Base-by-base conservation (phyloP, 2,113 vertebrate species). In the Ageneiosus marmoratus region DNA sequence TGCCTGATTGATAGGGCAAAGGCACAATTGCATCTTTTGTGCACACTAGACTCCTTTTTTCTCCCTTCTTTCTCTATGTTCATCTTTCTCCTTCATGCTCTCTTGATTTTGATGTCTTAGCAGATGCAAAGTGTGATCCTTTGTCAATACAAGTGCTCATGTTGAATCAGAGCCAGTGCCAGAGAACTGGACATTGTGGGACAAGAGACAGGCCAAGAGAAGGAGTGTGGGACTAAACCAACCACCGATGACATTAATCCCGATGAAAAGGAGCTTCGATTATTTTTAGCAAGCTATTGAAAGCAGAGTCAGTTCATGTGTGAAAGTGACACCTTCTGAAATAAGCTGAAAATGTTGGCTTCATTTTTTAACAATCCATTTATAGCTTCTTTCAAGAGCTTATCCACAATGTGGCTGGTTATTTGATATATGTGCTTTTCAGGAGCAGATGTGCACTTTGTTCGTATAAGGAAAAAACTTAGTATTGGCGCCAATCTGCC, bases 71-170 rank as follows among this genome's bases (percentile, higher is more conserved):
- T 32, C 69, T 67, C 20, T 77, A 65, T 67, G 62, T 83, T 60
- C 63, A 74, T 79, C 51, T 77, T 37, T 60, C 70, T 74, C 48
- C 83, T 58, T 83, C 48, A 85, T 7, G 48, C 27, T 84, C 34
- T 55, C 56, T 82, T 22, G 50, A 75, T 75, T 75, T 75, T 75
- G 11, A 75, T 22, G 53, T 80, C 80, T 81, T 32, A 55, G 69
- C 32, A 55, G 81, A 87, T 79, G 86, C 83, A 85, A 82, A 84
- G 89, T 37, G 83, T 87, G 87, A 84, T 50, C 50, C 48, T 81
- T 67, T 56, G 70, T 87, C 77, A 85, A 72, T 79, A 85, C 56
- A 84, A 75, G 62, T 44, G 34, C 80, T 86, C 15, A 58, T 79
- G 81, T 76, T 84, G 70, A 81, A 86, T 69, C 58, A 76, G 53